Evolutionary conservation across 2,888 invertebrate species (phyloP), one percentile per base, ranked within the genome.

Genomic region (Chalcosyrphus nemorum): DNA sequence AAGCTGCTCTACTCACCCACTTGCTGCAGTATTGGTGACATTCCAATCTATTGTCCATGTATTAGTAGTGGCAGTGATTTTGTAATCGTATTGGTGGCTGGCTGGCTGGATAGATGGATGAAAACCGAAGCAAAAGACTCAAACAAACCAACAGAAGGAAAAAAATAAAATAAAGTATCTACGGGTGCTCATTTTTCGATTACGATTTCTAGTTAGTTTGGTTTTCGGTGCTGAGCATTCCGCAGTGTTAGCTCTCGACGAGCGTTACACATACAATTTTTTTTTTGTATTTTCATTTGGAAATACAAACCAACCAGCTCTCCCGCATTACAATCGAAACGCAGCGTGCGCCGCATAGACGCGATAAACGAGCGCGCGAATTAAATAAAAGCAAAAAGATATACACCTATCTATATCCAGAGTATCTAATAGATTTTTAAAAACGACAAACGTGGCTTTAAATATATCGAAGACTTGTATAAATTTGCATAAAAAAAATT

Each of bases 141-240:
- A 5, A n/a, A 47, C 27, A 4, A 54, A 29, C 45, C 19, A 27
- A 41, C 57, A 56, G 24, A 71, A n/a, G n/a, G n/a, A n/a, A n/a
- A n/a, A n/a, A n/a, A n/a, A n/a, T n/a, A 70, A 32, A 52, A 65
- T 47, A 59, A 21, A 72, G 6, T 78, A 80, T 78, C 84, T 80
- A 74, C 84, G 84, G 84, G 80, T 84, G 84, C 84, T 84, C 75
- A 84, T 65, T 80, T 84, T 84, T 74, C 84, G 80, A 84, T 80
- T 84, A 80, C 84, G 65, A 80, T 84, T 84, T 84, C 84, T 75
- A 74, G 84, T 84, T 80, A 84, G 84, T 84, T 84, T 74, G 78
- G 80, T 78, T 84, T 84, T 84, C 84, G 84, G 84, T 84, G 84
- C 84, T 84, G 80, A 84, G 59, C 80, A 84, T 84, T 84, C 84